Evolutionary conservation across 2,888 invertebrate species (phyloP), one percentile per base, ranked within the genome.

Genomic region (Cyrtodaria siliqua): DNA sequence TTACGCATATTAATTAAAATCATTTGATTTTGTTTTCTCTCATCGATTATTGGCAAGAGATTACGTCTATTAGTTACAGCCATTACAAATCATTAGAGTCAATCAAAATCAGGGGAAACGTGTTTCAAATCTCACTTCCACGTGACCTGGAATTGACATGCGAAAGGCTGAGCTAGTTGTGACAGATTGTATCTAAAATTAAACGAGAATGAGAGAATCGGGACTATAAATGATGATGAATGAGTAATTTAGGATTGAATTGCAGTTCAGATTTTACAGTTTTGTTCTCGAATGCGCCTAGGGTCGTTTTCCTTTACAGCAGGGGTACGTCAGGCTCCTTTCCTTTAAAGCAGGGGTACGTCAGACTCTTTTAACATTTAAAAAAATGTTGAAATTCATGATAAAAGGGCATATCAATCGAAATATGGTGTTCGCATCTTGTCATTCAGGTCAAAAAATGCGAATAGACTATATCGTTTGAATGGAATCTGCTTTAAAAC

Each of bases 1-100:
- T 79, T 68, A 56, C 53, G 60, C 66, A 67, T 72, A 73, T 81
- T 77, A 70, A 73, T 81, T 70, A 67, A 71, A 68, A 60, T 68
- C 53, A 69, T 62, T 73, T 71, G 50, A 71, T 71, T 71, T 68
- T 57, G 27, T 55, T 64, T 71, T 64, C n/a, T 50, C 27, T 60
- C 33, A 59, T 72, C 59, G 70, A 70, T 62, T 70, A 33, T 49
- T 16, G 40, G 29, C 50, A 42, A 42, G 33, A 64, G 59, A 64
- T 72, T 47, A 64, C 47, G 14, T 52, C 26, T 24, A 52, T 14
- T 20, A 20, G 14, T 16, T 20, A 44, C n/a, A 2, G 52, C 14
- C 52, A 64, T 72, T 47, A 64, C 47, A 44, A 18, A 53, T 61
- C 60, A 68, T 68, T 68, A 68, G 60, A 68, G 68, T 60, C 68